Base-by-base conservation (phyloP, 2,888 invertebrate species). In the Acleris sparsana region DNA sequence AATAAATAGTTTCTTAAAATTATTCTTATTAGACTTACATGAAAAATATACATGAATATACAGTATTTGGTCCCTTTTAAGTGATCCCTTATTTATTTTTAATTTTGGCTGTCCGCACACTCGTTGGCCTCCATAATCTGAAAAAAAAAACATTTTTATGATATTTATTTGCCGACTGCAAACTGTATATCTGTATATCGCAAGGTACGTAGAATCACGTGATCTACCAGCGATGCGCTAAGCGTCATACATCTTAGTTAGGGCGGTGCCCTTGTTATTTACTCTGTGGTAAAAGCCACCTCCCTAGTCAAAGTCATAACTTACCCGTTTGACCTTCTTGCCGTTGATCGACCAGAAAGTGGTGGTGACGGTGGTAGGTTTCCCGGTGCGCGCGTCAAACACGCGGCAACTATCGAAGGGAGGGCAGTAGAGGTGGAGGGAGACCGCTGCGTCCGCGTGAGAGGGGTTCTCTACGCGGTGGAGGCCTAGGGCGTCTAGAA, bases 381-480 rank as follows among this genome's bases (percentile, higher is more conserved):
- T 96, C 16, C 98, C 98, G 0, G 98, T 98, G 72, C 96, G 95
- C 79, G 97, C 96, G 80, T 99, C 98, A 83, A 99, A 99, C 39
- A 97, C 95, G 39, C 95, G 94, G 85, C 99, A 99, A 71, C 94
- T 92, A 74, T 95, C 94, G 83, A 97, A 99, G 0, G 99, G 99
- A 0, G 99, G 99, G 73, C 97, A 97, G 88, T 99, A 99, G 3
- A 99, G 94, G 83, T 99, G 99, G 29, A 99, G 93, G 6, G 98
- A 98, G 0, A 99, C 97, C 0, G 99, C 97, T 0, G 96, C 94
- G 79, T 99, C 97, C 0, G 96, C 95, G 80, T 98, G 96, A 11
- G 97, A 98, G 0, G 96, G 94, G 85, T 99, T 99, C 90, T 99
- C 99, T 74, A 99, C 97, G 0, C 99, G 95, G 84, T 99, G 99